Evolutionary conservation across 2,888 invertebrate species (phyloP), one percentile per base, ranked within the genome.

Genomic region (Cosmia trapezina): DNA sequence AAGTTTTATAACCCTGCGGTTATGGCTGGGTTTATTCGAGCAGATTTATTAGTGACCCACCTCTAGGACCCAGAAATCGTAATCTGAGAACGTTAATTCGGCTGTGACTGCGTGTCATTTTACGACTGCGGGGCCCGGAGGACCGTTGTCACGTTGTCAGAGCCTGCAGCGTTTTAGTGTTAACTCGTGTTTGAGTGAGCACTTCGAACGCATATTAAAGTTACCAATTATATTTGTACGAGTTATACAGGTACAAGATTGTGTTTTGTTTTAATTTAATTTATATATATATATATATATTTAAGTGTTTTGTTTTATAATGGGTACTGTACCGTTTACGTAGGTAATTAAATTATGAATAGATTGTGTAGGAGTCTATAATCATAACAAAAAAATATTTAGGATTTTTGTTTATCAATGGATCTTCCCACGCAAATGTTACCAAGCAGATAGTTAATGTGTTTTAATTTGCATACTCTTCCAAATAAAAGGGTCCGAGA

Each of bases 21-120:
- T 89, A 90, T 89, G 87, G 86, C 85, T 84, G 87, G 87, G 88
- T 90, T 91, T 89, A 91, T 89, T 89, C 86, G 87, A 86, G 85
- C 89, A 88, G 91, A 93, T 92, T 93, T 93, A 92, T 91, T 91
- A 90, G 89, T 90, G 89, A 87, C 90, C 89, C 87, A 89, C 91
- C 88, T 88, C 83, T 80, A 74, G 61, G 86, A 88, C 89, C 90
- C 89, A 73, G 76, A 86, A 89, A 90, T 91, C 89, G 90, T 91
- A 91, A 92, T 92, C 90, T 89, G 87, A 84, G 83, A 89, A 90
- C 87, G 92, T 91, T 93, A 93, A 93, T 92, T 91, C 89, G 88
- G 88, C 89, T 89, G 90, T 90, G 88, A 89, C 88, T 89, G 88
- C 86, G 87, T 89, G 91, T 89, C 88, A 88, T 86, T 92, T 93